phyloP scores from a whole-genome alignment of 2,113 vertebrate genomes.

The Vanacampus margaritifer region DNA sequence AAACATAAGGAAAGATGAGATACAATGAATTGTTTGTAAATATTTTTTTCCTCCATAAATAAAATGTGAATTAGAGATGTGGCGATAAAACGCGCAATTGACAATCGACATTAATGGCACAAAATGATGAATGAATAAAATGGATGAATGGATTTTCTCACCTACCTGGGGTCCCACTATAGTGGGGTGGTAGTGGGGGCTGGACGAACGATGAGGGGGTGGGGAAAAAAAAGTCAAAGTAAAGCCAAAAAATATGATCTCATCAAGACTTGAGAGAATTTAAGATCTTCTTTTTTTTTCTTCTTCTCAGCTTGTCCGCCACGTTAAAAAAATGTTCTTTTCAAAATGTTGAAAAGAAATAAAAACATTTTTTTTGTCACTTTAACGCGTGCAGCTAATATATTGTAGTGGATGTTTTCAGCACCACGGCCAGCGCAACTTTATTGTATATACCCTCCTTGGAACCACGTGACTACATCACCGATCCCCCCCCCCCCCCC shows the following conservation, averaged over 20 bases:
- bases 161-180: slow-evolving; percentile 74
- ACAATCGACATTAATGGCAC: neutral
- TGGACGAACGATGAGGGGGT: slow-evolving; percentile 53
- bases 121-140: slow-evolving; percentile 5
- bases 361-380: slow-evolving; percentile 11
- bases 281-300: slow-evolving; percentile 19
- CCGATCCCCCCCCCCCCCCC: slow-evolving; percentile 11
- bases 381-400: slow-evolving; percentile 53
- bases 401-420: slow-evolving; percentile 72
- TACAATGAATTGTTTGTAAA: neutral
- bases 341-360: neutral
- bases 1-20: neutral
- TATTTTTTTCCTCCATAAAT: neutral
- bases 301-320: slow-evolving; percentile 51
- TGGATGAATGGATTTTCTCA: slow-evolving; percentile 43
- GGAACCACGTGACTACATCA: slow-evolving; percentile 64
- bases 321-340: slow-evolving; percentile 38
- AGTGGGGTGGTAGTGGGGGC: slow-evolving; percentile 17
- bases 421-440: slow-evolving; percentile 78
- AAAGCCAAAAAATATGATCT: slow-evolving; percentile 62
- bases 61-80: neutral
- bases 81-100: neutral
- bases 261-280: slow-evolving; percentile 59
- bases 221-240: slow-evolving; percentile 51
- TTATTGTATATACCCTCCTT: slow-evolving; percentile 73